phyloP scores from a whole-genome alignment of 2,888 invertebrate genomes.

The Leptopilina myrica region DNA sequence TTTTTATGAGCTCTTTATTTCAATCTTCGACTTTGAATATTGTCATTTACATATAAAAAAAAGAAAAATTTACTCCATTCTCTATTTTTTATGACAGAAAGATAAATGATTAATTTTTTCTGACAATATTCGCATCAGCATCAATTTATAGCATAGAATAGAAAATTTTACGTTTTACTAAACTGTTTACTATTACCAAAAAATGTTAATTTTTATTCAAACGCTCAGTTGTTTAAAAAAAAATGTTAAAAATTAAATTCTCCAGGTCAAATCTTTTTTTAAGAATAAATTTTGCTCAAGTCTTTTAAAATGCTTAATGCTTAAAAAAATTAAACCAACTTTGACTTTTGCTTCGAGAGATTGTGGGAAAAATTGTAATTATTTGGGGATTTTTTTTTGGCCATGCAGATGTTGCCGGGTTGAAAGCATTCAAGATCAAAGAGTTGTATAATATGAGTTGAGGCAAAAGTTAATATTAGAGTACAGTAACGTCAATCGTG shows the following conservation, averaged over 20 bases:
- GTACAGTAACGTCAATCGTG: conserved; percentile 34
- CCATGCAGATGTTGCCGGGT: conserved; percentile 26
- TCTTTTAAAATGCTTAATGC: not conserved
- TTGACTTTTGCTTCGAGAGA: not conserved
- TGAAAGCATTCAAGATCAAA: conserved; percentile 15
- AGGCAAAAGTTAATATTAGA: conserved; percentile 37
- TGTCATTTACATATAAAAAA: conserved; percentile 5
- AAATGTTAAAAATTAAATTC: too few relatives aligned
- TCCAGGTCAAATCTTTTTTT: too few relatives aligned
- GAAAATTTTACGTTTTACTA: too few relatives aligned
- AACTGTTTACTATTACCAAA: too few relatives aligned
- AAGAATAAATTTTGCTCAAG: too few relatives aligned
- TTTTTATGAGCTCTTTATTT: conserved; percentile 20
- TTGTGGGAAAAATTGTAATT: not conserved
- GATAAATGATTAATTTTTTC: too few relatives aligned
- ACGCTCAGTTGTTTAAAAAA: too few relatives aligned
- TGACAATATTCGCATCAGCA: not conserved
- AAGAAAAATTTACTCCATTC: too few relatives aligned
- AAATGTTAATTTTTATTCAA: too few relatives aligned
- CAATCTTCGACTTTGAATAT: conserved; percentile 13
- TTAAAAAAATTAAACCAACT: too few relatives aligned
- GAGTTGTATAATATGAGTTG: conserved; percentile 1
- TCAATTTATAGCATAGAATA: too few relatives aligned
- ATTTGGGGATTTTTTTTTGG: not conserved
- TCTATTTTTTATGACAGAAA: too few relatives aligned